Conservation (phyloP, 2,888 invertebrate genomes). For the Drosophila differens region DNA sequence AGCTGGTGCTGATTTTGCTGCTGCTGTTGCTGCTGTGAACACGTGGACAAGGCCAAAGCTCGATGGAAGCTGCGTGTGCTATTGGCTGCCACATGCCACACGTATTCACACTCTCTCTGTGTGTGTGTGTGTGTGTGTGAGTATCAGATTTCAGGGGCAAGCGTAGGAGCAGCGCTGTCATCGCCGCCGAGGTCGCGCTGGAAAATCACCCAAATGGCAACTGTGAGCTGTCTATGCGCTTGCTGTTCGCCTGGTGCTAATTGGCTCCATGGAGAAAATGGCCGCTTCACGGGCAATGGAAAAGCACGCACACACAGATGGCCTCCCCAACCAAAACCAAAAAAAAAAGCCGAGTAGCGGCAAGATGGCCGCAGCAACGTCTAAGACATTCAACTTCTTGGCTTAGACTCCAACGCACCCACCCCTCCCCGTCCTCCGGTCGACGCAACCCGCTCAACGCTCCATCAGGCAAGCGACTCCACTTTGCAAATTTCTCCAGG, state of each 20-base stretch:
- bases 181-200: background rate
- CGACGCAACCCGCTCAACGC: background rate
- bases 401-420: conserved; percentile 13
- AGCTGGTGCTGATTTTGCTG: background rate
- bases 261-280: conserved; percentile 84
- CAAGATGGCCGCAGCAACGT: conserved; percentile 32
- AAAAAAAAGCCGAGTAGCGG: background rate
- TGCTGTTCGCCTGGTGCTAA: conserved; percentile 81
- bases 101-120: background rate
- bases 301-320: conserved; percentile 32
- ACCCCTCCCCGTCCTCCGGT: background rate
- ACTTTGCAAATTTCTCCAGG: conserved; percentile 30
- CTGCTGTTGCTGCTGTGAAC: conserved; percentile 8
- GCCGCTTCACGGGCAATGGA: conserved; percentile 67
- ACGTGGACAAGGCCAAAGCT: conserved; percentile 58
- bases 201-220: conserved; percentile 22
- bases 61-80: conserved; percentile 52
- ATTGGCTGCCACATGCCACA: conserved; percentile 35
- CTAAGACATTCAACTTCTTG: conserved; percentile 68
- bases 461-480: conserved; percentile 1
- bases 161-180: conserved; percentile 38
- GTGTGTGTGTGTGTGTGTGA: conserved; percentile 8
- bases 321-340: background rate
- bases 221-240: conserved; percentile 29
- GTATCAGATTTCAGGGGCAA: conserved; percentile 57